Evolutionary conservation across 2,888 invertebrate genomes (phyloP), one percentile per base, ranked within the genome.

Genomic region (Maniola hyperantus): DNA sequence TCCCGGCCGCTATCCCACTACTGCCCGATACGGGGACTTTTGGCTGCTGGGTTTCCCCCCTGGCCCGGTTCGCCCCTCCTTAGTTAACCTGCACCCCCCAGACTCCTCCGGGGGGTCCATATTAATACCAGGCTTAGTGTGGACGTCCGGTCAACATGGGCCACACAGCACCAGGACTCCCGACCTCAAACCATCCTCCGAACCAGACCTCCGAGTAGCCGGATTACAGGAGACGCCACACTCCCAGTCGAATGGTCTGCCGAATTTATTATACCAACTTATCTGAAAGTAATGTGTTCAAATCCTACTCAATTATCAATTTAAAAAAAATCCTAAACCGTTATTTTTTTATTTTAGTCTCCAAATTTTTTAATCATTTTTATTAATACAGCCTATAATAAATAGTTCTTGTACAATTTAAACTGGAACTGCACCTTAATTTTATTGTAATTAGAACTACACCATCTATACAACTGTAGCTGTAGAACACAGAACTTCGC

Each of bases 41-140:
- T 98, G 97, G 97, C 97, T 98, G 98, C 98, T 98, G 97, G 95
- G 97, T 98, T 97, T 96, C 98, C 97, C 97, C 97, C 96, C 98
- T 98, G 97, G 97, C 97, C 98, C 98, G 96, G 94, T 98, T 93
- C 98, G 96, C 96, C 97, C 95, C 68, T 68, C 70, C 95, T 98
- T 97, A 96, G 95, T 94, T 94, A 96, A 98, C 98, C 92, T 92
- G 92, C 88, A 89, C 83, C 85, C 79, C 87, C 86, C 87, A 79
- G 94, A 95, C 95, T 98, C 97, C 97, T 95, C 96, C 95, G 89
- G 94, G 94, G 93, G 93, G 93, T 94, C 98, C 98, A 98, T 98
- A 97, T 98, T 96, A 97, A 98, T 96, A 97, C 97, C 96, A 93
- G 95, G 97, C 98, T 98, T 98, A 98, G 97, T 95, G 96, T 94